Evolutionary conservation across 2,797 vertebrate species (phyloP).

Genomic region (Takifugu ocellatus): DNA sequence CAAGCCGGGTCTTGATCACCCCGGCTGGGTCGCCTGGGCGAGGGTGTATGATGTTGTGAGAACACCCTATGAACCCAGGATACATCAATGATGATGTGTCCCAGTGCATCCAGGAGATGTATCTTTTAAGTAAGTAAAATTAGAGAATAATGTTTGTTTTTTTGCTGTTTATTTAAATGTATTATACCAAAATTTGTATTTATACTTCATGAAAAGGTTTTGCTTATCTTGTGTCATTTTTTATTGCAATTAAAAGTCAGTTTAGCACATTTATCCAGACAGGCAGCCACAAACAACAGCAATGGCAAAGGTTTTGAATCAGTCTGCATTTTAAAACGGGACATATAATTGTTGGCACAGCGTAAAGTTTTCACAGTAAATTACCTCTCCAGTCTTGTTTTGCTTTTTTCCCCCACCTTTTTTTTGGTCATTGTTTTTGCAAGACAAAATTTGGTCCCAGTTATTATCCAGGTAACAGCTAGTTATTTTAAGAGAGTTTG

Average conservation of each 20-base stretch:
- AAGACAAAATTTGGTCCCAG: slow-evolving; percentile 1
- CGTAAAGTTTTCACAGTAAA: background rate
- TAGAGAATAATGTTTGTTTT: no score
- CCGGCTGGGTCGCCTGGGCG: no score
- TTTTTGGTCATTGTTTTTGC: slow-evolving; percentile 18
- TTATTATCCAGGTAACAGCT: slow-evolving; percentile 16
- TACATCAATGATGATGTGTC: no score
- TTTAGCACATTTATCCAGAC: slow-evolving; percentile 38
- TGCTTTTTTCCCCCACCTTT: background rate
- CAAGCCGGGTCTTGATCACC: no score
- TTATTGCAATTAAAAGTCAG: slow-evolving; percentile 42
- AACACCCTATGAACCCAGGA: no score
- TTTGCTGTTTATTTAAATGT: no score
- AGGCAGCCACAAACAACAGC: slow-evolving; percentile 18
- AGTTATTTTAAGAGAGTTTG: slow-evolving; percentile 37
- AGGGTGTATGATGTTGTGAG: no score
- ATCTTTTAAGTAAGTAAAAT: no score
- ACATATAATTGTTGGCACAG: background rate
- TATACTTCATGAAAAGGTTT: slow-evolving; percentile 8
- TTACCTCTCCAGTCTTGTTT: slow-evolving; percentile 6
- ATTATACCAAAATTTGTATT: background rate
- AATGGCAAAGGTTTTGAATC: slow-evolving; percentile 11
- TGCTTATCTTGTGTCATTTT: slow-evolving; percentile 40
- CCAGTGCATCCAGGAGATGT: no score
- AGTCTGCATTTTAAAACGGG: slow-evolving; percentile 8